These are phyloP conservation scores for Mustelus asterias DNA, from an alignment of 2,113 vertebrate genomes.

Conservation along the genomic window DNA sequence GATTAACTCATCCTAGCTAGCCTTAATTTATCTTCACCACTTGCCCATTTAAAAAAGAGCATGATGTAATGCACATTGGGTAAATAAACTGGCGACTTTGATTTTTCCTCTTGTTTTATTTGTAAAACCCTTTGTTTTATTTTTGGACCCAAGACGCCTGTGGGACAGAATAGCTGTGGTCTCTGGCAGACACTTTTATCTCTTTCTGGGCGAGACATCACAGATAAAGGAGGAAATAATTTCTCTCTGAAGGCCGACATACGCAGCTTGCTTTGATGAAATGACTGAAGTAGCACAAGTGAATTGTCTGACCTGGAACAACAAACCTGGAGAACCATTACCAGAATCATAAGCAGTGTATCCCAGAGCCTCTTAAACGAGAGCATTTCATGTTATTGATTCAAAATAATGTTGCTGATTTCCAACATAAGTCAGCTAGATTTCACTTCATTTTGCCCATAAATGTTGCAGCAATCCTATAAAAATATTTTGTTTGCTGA, in stretches of 20 bases:
- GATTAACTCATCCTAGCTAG: background rate
- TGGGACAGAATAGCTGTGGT: slow-evolving; percentile 8
- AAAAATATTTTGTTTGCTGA: background rate
- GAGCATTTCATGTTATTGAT: background rate
- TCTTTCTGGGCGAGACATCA: slow-evolving; percentile 64
- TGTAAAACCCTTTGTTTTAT: background rate
- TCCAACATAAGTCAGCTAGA: background rate
- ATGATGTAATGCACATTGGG: background rate
- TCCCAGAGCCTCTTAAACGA: background rate
- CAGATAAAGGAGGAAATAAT: slow-evolving; percentile 70
- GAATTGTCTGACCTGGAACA: slow-evolving; percentile 53
- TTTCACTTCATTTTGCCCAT: background rate
- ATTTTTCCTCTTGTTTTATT: background rate
- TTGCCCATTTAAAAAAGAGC: background rate
- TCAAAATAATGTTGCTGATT: background rate
- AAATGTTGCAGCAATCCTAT: background rate
- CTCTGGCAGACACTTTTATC: slow-evolving; percentile 56
- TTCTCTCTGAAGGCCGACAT: slow-evolving; percentile 62
- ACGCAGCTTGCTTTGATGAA: slow-evolving; percentile 64
- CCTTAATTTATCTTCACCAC: background rate
- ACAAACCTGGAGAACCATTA: background rate
- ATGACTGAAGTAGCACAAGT: slow-evolving; percentile 62
- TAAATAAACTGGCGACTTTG: background rate
- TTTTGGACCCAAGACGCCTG: background rate
- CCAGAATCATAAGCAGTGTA: background rate